Percentiles rank a stretch among this genome's conserved stretches.
phyloP scores from a whole-genome alignment of 2,888 invertebrate genomes.

The Bellardia pandia region DNA sequence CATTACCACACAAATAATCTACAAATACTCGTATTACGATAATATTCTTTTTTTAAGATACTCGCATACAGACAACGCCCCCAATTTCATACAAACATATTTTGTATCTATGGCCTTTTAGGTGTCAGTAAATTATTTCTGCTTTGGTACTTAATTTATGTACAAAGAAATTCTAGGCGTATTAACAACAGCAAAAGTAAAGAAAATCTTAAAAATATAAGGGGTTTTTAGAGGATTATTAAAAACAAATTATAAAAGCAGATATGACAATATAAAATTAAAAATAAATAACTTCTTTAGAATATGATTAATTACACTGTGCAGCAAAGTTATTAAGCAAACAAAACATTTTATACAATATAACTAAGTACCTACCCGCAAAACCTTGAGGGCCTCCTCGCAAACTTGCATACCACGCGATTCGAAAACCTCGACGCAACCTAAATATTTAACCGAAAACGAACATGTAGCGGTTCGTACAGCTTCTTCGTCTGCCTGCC shows the following conservation, averaged over 20 bases:
- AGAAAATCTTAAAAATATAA: background rate
- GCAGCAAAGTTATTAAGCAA: background rate
- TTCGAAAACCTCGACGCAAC: constrained; percentile 99
- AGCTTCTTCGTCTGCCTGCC: constrained; percentile 98
- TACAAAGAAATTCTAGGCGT: background rate
- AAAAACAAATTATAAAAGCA: no score
- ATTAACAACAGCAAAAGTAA: background rate
- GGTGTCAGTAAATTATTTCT: constrained; percentile 30
- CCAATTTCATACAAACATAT: constrained; percentile 51
- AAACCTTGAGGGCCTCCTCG: constrained; percentile 98
- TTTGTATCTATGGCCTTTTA: constrained; percentile 6
- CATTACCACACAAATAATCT: constrained; percentile 31
- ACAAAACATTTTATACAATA: no score
- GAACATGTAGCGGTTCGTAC: constrained; percentile 98
- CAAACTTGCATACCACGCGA: constrained; percentile 99
- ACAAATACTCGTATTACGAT: constrained; percentile 16
- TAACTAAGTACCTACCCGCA: constrained; percentile 92
- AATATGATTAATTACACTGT: background rate
- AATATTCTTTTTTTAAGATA: constrained; percentile 22
- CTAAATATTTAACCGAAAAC: constrained; percentile 99
- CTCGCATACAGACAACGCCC: constrained; percentile 60
- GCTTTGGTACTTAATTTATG: background rate
- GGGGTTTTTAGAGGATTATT: background rate
- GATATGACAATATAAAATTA: no score
- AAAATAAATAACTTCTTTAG: background rate